phyloP scores from a whole-genome alignment of 2,113 vertebrate genomes.

The Neodontobutis hainanensis region DNA sequence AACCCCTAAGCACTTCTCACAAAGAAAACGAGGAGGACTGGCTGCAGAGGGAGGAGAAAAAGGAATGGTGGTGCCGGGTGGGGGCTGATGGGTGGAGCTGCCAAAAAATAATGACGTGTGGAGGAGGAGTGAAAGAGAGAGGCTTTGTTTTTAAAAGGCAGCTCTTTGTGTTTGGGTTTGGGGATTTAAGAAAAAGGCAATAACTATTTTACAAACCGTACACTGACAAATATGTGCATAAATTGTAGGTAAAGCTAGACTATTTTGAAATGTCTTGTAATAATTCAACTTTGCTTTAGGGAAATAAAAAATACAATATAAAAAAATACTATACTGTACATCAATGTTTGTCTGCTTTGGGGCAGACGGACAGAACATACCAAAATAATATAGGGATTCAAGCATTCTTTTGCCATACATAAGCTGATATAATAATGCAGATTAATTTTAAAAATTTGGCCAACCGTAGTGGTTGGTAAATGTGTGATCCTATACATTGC shows the following conservation, averaged over 20 bases:
- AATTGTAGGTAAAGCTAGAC: background rate
- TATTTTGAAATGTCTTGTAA: background rate
- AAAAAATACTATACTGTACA: no score
- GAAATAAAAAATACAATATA: no score
- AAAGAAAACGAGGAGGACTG: slow-evolving; percentile 67
- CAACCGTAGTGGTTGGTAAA: background rate
- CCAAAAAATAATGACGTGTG: slow-evolving; percentile 39
- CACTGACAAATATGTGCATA: slow-evolving; percentile 30
- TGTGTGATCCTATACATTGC: slow-evolving; percentile 9
- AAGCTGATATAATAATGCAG: no score
- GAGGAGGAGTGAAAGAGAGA: slow-evolving; percentile 10
- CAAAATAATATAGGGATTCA: no score
- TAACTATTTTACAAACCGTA: slow-evolving; percentile 29
- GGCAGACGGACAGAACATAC: background rate
- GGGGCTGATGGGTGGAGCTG: slow-evolving; percentile 56
- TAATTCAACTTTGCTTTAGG: no score
- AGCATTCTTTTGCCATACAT: no score
- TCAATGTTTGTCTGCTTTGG: background rate
- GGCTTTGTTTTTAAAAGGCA: slow-evolving; percentile 49
- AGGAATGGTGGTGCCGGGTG: slow-evolving; percentile 56
- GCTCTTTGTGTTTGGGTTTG: slow-evolving; percentile 66
- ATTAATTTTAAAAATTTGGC: no score
- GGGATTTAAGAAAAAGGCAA: slow-evolving; percentile 29
- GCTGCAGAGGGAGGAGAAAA: slow-evolving; percentile 29
- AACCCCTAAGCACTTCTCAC: slow-evolving; percentile 53